phyloP scores from a whole-genome alignment of 2,113 vertebrate genomes.

The Sarotherodon lohbergeri region DNA sequence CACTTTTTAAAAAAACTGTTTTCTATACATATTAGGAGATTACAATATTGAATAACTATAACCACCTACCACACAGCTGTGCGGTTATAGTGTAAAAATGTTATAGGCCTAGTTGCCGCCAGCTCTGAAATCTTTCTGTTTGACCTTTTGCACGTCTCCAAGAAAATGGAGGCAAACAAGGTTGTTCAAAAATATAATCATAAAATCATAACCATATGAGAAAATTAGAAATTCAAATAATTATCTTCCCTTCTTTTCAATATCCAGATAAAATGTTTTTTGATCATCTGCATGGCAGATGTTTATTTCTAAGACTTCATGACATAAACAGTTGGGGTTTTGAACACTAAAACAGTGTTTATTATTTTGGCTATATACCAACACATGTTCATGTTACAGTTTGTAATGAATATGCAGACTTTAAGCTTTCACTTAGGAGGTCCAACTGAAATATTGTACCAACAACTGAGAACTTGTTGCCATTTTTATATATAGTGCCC shows the following conservation, averaged over 20 bases:
- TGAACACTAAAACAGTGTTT: background rate
- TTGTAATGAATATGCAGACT: background rate
- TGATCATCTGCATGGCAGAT: background rate
- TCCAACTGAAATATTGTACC: background rate
- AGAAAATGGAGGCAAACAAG: background rate
- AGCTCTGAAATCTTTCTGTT: background rate
- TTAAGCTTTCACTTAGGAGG: background rate
- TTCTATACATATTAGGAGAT: background rate
- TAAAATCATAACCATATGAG: background rate
- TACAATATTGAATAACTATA: background rate
- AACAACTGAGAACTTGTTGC: background rate
- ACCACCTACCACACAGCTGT: background rate
- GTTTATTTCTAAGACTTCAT: background rate
- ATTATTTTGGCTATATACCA: background rate
- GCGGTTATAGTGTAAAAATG: background rate
- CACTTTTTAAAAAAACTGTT: background rate
- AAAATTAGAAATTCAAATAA: background rate
- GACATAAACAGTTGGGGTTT: background rate
- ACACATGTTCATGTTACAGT: background rate
- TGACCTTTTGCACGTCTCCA: background rate
- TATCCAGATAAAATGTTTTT: background rate
- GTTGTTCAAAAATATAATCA: background rate
- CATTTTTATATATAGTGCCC: background rate
- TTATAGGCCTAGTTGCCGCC: background rate
- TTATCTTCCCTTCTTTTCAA: background rate